A percentile compares a stretch with the other conserved stretches of the same genome.
phyloP scores from a whole-genome alignment of 2,113 vertebrate genomes.

The Ahaetulla prasina region DNA sequence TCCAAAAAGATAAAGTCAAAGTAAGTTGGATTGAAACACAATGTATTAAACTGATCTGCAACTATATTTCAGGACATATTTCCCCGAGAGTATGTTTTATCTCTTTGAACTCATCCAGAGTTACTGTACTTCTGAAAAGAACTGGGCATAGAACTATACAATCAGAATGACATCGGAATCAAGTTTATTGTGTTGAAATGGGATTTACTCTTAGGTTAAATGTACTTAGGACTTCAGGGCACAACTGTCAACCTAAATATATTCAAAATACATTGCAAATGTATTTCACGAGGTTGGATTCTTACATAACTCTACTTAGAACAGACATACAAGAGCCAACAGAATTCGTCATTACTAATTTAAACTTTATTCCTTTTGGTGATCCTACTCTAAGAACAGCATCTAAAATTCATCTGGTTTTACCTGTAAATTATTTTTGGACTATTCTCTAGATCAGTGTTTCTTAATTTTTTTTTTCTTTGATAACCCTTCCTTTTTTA shows the following conservation, averaged over 20 bases:
- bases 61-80: not conserved
- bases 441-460: not conserved
- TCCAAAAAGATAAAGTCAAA: not conserved
- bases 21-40: not conserved
- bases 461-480: no score
- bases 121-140: not conserved
- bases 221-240: not conserved
- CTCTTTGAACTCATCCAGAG: not conserved
- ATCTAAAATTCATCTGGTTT: slow-evolving; percentile 1
- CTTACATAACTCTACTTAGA: not conserved
- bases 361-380: not conserved
- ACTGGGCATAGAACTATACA: not conserved
- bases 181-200: not conserved
- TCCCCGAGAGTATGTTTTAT: not conserved
- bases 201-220: not conserved
- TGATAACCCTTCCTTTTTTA: not conserved
- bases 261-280: not conserved
- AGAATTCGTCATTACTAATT: not conserved
- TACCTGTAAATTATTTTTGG: not conserved
- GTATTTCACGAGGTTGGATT: not conserved
- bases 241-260: not conserved
- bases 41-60: not conserved
- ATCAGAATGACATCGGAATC: not conserved
- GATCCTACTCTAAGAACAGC: not conserved
- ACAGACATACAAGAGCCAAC: not conserved